These are phyloP conservation scores for Cyclophora punctaria DNA, from an alignment of 2,888 invertebrate species.

Conservation along the genomic window DNA sequence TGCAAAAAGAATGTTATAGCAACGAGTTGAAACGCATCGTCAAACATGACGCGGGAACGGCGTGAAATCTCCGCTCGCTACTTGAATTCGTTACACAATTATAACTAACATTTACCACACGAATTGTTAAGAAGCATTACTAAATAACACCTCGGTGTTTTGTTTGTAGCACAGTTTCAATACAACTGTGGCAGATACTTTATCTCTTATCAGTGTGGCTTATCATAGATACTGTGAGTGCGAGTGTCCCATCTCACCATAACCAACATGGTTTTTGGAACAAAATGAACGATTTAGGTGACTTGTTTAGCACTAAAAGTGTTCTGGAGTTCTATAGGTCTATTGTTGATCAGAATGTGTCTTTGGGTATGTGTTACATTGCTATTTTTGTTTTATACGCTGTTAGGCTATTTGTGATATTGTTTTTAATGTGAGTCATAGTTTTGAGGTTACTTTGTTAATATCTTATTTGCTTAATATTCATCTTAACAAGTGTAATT, in stretches of 20 bases:
- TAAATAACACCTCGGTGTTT: conserved; percentile 9
- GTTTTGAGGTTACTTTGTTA: no score
- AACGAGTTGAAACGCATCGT: conserved; percentile 12
- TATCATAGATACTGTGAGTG: conserved; percentile 20
- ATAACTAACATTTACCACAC: conserved; percentile 14
- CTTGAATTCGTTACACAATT: conserved; percentile 18
- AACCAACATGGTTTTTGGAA: conserved; percentile 1
- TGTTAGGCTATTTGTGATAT: no score
- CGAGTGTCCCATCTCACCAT: conserved; percentile 8
- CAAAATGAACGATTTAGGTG: conserved; percentile 41
- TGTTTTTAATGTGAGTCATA: no score
- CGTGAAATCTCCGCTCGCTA: conserved; percentile 7
- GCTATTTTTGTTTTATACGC: neutral
- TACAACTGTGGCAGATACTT: conserved; percentile 14
- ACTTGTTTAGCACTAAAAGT: conserved; percentile 34
- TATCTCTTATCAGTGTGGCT: conserved; percentile 38
- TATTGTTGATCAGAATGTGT: conserved; percentile 41
- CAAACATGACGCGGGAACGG: conserved; percentile 6
- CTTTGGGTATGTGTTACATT: conserved; percentile 35
- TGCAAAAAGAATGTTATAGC: conserved; percentile 5
- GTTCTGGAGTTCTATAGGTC: conserved; percentile 49
- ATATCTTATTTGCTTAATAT: no score
- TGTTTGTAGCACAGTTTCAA: conserved; percentile 3
- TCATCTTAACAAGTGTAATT: no score
- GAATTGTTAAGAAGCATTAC: conserved; percentile 8